Evolutionary conservation across 2,113 vertebrate genomes (phyloP).

Genomic region (Talpa occidentalis): DNA sequence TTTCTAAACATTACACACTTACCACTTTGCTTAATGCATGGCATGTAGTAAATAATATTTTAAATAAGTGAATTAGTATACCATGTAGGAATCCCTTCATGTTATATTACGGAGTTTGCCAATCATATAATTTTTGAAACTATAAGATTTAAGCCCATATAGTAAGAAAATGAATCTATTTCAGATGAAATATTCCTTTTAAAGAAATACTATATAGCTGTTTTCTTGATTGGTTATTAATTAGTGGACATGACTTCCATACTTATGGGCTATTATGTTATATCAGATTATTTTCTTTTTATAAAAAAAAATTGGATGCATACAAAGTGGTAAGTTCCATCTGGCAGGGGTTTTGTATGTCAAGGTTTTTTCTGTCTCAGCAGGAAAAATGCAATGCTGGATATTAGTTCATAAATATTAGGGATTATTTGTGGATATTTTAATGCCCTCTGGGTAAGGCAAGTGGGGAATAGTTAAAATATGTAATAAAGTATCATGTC

Average conservation of each 20-base stretch:
- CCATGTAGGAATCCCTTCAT: background rate
- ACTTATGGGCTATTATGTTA: background rate
- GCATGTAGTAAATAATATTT: background rate
- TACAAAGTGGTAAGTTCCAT: background rate
- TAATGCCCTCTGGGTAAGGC: background rate
- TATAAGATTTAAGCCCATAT: background rate
- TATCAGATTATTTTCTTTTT: background rate
- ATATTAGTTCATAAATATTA: background rate
- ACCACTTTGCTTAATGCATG: background rate
- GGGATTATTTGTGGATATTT: background rate
- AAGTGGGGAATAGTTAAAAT: background rate
- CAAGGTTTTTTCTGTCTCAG: background rate
- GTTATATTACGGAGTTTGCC: background rate
- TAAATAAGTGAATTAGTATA: background rate
- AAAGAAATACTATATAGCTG: background rate
- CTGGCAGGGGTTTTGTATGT: background rate
- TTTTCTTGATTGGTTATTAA: background rate
- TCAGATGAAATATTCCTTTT: background rate
- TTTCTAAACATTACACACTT: background rate
- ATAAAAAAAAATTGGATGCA: background rate
- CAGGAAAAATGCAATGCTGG: background rate
- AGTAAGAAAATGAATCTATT: background rate
- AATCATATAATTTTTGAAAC: background rate
- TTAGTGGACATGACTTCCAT: background rate
- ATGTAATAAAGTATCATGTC: background rate